Evolutionary conservation across 2,113 vertebrate species (phyloP), one percentile per base, ranked within the genome.

Genomic region (Danionella cerebrum): DNA sequence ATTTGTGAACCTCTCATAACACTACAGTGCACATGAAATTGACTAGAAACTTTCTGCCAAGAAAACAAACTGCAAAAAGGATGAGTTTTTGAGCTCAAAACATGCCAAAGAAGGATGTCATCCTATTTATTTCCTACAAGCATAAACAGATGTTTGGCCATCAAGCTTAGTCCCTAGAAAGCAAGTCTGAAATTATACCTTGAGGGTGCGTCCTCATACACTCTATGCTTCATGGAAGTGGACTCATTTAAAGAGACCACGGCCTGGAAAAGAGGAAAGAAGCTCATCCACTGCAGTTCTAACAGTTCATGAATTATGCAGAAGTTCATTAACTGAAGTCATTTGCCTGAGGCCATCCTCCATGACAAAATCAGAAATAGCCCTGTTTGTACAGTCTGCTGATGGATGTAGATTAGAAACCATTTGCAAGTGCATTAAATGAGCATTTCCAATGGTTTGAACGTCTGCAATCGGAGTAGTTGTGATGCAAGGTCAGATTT

Each of bases 281-380:
- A 63, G 62, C 65, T 51, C 58, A 24, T 69, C 35, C 67, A 42
- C 69, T 75, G 76, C 67, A 73, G 67, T 79, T 68, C 70, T 69
- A 80, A 70, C 65, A 60, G 19, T 73, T 71, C 69, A 81, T 86
- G 81, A 80, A 85, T 86, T 73, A 85, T 86, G 79, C 72, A 85
- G 57, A 11, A 24, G 66, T 70, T 82, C 77, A 85, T 86, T 85
- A 87, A 84, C 75, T 75, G 69, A 11, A 74, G 78, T 59, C 74
- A 76, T 82, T 80, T 84, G 77, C 78, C 75, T 67, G 54, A 74
- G 79, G 77, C 64, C 68, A 77, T 39, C 73, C 74, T 77, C 67
- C 45, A n/a, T 77, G 81, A 62, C 16, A 41, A 58, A 42, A 18
- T n/a, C 45, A 66, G 44, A 59, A 66, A 71, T 66, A 66, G 45